These are phyloP conservation scores for Amia ocellicauda DNA, from an alignment of 2,113 vertebrate genomes.

Conservation along the genomic window DNA sequence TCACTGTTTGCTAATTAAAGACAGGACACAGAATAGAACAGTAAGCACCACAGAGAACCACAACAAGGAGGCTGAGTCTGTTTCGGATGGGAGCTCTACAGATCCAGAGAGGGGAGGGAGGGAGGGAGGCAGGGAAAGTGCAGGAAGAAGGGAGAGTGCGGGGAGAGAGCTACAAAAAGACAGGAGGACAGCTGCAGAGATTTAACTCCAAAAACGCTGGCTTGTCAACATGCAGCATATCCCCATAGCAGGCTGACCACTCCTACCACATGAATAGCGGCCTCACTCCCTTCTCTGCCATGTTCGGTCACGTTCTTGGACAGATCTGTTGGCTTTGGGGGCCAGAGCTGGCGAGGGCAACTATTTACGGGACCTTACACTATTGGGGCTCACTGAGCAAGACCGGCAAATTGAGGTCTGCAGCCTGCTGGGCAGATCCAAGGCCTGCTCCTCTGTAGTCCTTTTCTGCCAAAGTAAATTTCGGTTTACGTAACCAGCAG, in stretches of 20 bases:
- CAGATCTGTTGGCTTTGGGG: conserved; percentile 49
- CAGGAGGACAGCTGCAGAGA: conserved; percentile 63
- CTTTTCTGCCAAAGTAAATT: neutral
- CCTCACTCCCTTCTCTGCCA: conserved; percentile 62
- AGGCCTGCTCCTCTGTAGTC: neutral
- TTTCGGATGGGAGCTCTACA: conserved; percentile 50
- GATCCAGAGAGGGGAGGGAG: conserved; percentile 46
- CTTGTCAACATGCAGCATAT: conserved; percentile 52
- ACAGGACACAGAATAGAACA: conserved; percentile 50
- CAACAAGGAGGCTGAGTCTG: conserved; percentile 44
- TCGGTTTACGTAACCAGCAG: neutral
- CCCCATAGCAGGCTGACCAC: conserved; percentile 61
- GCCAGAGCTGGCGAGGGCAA: conserved; percentile 68
- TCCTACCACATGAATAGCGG: conserved; percentile 62
- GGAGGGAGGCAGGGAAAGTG: conserved; percentile 33
- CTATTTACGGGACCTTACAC: conserved; percentile 78
- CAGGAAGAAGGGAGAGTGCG: neutral
- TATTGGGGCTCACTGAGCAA: conserved; percentile 62
- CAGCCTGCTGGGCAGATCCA: neutral
- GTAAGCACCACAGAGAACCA: conserved; percentile 48
- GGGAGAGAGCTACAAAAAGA: conserved; percentile 4
- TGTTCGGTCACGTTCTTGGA: conserved; percentile 67
- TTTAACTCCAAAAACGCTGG: conserved; percentile 67
- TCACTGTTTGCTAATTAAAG: conserved; percentile 76
- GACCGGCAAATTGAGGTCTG: conserved; percentile 30